Percentiles rank a stretch among this genome's conserved stretches.
Conservation (phyloP, 2,888 invertebrate species). For the Drosophila nigricruria region DNA sequence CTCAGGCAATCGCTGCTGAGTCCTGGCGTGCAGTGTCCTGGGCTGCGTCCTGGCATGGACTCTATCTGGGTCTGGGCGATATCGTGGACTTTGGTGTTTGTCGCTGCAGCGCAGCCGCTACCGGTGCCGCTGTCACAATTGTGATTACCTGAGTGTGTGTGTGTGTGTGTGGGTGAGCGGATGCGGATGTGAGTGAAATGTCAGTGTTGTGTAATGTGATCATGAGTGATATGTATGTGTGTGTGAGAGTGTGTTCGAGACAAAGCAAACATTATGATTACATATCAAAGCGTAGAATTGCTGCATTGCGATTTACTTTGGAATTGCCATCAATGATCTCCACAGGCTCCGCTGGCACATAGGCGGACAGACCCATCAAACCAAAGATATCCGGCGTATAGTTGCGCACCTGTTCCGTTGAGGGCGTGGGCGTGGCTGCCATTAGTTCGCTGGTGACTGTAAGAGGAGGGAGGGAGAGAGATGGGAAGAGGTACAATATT, state of each 20-base stretch:
- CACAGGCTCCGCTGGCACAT: constrained; percentile 86
- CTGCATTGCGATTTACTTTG: constrained; percentile 86
- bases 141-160: constrained; percentile 74
- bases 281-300: constrained; percentile 47
- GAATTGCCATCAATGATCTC: constrained; percentile 88
- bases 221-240: constrained; percentile 5
- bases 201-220: constrained; percentile 9
- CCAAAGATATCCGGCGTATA: constrained; percentile 86
- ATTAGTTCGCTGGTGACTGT: constrained; percentile 36
- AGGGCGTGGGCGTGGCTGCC: constrained; percentile 56
- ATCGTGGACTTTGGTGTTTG: constrained; percentile 70
- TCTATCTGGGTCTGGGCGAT: constrained; percentile 81
- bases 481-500: not conserved
- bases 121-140: constrained; percentile 77
- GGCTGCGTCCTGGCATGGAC: not conserved
- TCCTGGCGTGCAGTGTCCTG: not conserved
- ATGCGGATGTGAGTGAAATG: constrained; percentile 11
- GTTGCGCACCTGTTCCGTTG: constrained; percentile 55
- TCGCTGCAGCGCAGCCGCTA: constrained; percentile 53
- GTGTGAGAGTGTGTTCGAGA: constrained; percentile 41
- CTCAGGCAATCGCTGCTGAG: not conserved
- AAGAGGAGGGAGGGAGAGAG: not conserved
- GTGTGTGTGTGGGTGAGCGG: constrained; percentile 25
- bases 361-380: constrained; percentile 86
- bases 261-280: constrained; percentile 49